Percentiles rank a stretch among this genome's conserved stretches.
phyloP scores from a whole-genome alignment of 1,140 invertebrate genomes.

The Melanaphis sacchari region DNA sequence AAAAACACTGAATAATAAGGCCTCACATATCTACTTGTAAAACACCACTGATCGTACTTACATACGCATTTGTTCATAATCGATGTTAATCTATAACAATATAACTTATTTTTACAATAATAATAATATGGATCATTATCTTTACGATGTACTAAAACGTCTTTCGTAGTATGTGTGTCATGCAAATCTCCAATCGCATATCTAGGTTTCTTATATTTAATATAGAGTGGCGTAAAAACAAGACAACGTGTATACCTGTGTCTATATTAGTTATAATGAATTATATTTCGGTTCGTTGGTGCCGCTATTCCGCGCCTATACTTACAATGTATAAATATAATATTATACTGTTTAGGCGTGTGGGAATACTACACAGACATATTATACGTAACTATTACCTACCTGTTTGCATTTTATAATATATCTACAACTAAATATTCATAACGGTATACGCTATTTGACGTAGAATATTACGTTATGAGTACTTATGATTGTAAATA shows the following conservation, averaged over 20 bases:
- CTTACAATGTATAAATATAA: background rate
- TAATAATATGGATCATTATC: background rate
- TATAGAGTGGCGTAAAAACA: background rate
- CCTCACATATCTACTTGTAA: background rate
- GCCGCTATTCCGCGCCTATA: background rate
- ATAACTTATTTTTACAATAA: background rate
- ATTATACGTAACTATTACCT: background rate
- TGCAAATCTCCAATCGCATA: background rate
- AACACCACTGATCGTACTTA: background rate
- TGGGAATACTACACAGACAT: background rate
- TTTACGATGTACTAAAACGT: background rate
- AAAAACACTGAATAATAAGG: background rate
- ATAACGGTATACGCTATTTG: background rate
- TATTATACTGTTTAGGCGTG: background rate
- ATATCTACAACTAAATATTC: background rate
- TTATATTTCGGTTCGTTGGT: background rate
- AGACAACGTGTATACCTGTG: background rate
- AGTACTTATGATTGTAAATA: background rate
- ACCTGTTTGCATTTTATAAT: background rate
- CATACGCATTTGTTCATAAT: too few species aligned
- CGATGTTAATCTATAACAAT: background rate
- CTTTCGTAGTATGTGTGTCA: background rate
- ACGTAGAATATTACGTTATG: background rate
- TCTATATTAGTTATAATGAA: background rate
- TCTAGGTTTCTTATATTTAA: background rate